Base-by-base conservation (phyloP, 2,113 vertebrate species). In the Strigops habroptila region DNA sequence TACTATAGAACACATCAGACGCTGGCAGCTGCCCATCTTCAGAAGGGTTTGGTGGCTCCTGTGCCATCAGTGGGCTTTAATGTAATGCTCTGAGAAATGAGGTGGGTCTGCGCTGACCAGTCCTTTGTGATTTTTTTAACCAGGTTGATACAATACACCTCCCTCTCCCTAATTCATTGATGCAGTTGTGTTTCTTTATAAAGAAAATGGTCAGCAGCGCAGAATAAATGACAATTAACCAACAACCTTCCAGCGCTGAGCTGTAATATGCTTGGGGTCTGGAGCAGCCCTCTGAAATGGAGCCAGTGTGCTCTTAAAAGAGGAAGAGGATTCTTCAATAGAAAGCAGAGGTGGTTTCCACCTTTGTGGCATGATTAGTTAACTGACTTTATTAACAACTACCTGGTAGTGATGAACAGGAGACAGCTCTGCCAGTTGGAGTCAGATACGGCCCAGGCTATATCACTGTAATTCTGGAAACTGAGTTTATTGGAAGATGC, bases 121-220 rank as follows among this genome's bases (percentile, higher is more conserved):
- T 30, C 14, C 18, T 64, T 27, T 0, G 1, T 53, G 7, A 12
- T 5, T 44, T 92, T 68, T 63, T 31, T 39, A 39, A 35, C 9
- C 30, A 41, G 53, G 24, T 37, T 82, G 35, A 12, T 71, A 5
- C 6, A 52, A 62, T 18, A 18, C 13, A 10, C 10, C 31, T 82
- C 23, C 30, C 25, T 55, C 30, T 12, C 35, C 16, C 27, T 74
- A 55, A 43, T 44, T 57, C 6, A 14, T 30, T 51, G 70, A 4
- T 52, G n/a, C 7, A 10, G 4, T 52, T 1, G 1, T 1, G 2
- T 49, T 60, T 53, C 39, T 41, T 35, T 67, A 17, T 2, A 63
- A 65, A 41, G 7, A 39, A 53, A 75, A 64, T 9, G 55, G 33
- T 14, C 7, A 43, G n/a, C 17, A 28, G 46, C 0, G 1, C 27